Evolutionary conservation across 2,113 vertebrate species (phyloP).

Genomic region (Takifugu flavidus): DNA sequence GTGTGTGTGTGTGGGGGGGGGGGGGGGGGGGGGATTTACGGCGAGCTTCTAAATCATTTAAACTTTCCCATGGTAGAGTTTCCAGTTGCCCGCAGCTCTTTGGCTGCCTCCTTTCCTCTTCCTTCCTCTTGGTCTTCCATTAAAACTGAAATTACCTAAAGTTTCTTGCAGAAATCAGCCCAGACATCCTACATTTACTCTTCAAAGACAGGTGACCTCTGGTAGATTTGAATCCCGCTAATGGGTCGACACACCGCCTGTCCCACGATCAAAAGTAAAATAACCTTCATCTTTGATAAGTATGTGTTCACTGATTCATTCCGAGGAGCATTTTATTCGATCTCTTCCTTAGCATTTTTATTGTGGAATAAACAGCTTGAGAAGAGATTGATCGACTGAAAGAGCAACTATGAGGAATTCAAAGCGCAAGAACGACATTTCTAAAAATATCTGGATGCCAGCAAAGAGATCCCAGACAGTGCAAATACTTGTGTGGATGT

Average conservation of each 20-base stretch:
- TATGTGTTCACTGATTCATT: no score
- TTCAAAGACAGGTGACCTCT: background rate
- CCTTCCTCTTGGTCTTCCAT: conserved; percentile 18
- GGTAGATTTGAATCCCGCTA: background rate
- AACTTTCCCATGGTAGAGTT: conserved; percentile 45
- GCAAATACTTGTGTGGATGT: no score
- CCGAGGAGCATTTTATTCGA: no score
- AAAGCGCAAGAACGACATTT: no score
- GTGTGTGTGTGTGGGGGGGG: conserved; percentile 4
- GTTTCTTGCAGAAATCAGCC: no score
- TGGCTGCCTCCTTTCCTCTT: background rate
- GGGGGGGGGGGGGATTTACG: conserved; percentile 15
- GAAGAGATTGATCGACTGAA: no score
- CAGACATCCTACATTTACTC: background rate
- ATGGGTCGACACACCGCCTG: background rate
- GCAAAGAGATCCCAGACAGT: no score
- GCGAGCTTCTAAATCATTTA: conserved; percentile 49
- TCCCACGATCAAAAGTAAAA: background rate
- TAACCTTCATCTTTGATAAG: background rate
- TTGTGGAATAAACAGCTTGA: no score
- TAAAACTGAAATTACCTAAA: background rate
- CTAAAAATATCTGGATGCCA: no score
- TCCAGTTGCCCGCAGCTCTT: conserved; percentile 23
- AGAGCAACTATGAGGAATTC: no score
- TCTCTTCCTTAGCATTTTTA: no score